Conservation (phyloP, 2,113 vertebrate genomes). For the Carettochelys insculpta region DNA sequence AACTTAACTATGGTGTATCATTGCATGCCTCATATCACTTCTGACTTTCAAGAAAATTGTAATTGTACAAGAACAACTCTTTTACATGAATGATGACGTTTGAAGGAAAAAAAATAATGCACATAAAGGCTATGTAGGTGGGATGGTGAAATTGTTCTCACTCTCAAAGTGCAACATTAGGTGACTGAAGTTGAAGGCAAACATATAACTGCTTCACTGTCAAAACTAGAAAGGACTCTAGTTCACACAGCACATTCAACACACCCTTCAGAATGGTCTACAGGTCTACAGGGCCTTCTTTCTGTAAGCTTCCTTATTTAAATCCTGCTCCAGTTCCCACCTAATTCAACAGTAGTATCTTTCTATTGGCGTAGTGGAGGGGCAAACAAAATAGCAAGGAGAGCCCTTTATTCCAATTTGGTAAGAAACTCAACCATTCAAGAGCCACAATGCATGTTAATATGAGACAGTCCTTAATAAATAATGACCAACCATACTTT, state of each 20-base stretch:
- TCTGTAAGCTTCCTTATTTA: neutral
- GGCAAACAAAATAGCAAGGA: too few relatives aligned
- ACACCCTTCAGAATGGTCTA: neutral
- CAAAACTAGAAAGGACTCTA: neutral
- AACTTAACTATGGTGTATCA: neutral
- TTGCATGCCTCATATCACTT: fast-evolving
- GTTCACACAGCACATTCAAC: neutral
- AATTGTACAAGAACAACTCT: neutral
- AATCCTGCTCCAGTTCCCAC: neutral
- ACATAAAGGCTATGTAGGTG: neutral
- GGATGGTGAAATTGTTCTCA: neutral
- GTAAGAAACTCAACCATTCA: too few relatives aligned
- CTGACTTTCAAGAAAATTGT: neutral
- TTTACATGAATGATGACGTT: neutral
- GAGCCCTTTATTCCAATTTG: too few relatives aligned
- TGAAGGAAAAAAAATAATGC: neutral
- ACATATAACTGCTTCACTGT: neutral
- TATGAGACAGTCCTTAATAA: too few relatives aligned
- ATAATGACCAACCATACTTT: too few relatives aligned
- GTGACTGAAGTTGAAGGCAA: neutral
- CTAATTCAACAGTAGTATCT: neutral
- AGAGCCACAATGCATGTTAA: too few relatives aligned
- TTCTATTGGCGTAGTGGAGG: too few relatives aligned
- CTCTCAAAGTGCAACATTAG: neutral
- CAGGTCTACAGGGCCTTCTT: neutral